Evolutionary conservation across 2,888 invertebrate genomes (phyloP).

Genomic region (Andrena praecox): DNA sequence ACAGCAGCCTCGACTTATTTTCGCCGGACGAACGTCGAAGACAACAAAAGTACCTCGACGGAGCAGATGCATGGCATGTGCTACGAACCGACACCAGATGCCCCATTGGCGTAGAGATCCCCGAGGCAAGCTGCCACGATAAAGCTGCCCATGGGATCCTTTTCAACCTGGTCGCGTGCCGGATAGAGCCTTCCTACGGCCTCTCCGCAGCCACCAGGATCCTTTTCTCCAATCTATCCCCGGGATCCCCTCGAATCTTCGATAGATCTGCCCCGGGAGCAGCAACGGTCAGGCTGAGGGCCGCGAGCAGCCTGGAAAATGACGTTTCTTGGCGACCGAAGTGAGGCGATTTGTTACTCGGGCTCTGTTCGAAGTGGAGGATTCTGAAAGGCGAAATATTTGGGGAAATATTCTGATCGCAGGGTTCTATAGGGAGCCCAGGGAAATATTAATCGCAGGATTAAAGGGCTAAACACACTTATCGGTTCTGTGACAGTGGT

Average conservation of each 20-base stretch:
- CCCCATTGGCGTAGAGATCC: constrained; percentile 82
- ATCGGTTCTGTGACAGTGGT: too few species aligned
- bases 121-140: constrained; percentile 62
- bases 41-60: constrained; percentile 82
- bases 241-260: constrained; percentile 2
- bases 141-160: constrained; percentile 62
- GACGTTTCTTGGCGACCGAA: background rate
- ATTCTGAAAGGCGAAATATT: background rate
- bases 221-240: constrained; percentile 11
- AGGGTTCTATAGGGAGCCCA: too few species aligned
- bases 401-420: background rate
- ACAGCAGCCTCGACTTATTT: constrained; percentile 77
- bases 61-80: constrained; percentile 84
- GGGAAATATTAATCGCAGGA: too few species aligned
- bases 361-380: too few species aligned
- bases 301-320: constrained; percentile 11
- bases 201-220: background rate
- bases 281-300: constrained; percentile 3
- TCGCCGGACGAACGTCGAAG: constrained; percentile 77
- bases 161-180: constrained; percentile 76
- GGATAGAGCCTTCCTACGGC: constrained; percentile 45
- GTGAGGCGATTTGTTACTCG: background rate
- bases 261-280: constrained; percentile 15
- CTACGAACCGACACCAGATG: constrained; percentile 83
- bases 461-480: background rate